These are phyloP conservation scores for Rhizoglyphus robini DNA, from an alignment of 1,140 invertebrate species.

Conservation along the genomic window DNA sequence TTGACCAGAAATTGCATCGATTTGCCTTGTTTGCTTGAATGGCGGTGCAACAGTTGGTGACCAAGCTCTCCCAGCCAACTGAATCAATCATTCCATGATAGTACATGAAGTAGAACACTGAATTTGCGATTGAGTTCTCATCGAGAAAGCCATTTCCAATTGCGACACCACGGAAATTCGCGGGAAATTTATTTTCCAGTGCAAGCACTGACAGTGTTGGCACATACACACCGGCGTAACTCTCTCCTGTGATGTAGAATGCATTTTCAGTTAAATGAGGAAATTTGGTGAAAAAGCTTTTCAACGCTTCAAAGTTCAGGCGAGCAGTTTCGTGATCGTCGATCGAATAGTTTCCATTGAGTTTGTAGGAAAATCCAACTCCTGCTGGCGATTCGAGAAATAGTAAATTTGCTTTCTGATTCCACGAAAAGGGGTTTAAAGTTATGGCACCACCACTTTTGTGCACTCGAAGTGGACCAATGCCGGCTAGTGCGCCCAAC, in stretches of 20 bases:
- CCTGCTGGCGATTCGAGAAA: slow-evolving; percentile 44
- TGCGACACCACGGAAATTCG: slow-evolving; percentile 39
- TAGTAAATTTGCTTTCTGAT: slow-evolving; percentile 59
- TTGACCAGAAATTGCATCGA: slow-evolving; percentile 10
- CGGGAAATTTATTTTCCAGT: slow-evolving; percentile 32
- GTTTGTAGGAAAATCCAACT: slow-evolving; percentile 44
- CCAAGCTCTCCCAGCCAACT: not conserved
- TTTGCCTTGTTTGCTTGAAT: no score
- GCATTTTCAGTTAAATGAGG: slow-evolving; percentile 35
- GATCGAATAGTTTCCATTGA: slow-evolving; percentile 35
- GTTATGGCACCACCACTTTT: slow-evolving; percentile 33
- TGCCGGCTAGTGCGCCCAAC: slow-evolving; percentile 38
- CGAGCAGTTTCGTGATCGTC: slow-evolving; percentile 35
- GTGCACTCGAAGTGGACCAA: slow-evolving; percentile 39
- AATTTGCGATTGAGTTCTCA: slow-evolving; percentile 35
- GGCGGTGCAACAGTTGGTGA: slow-evolving; percentile 8
- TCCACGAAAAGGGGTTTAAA: slow-evolving; percentile 40
- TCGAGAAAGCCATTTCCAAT: slow-evolving; percentile 41
- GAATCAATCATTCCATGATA: slow-evolving; percentile 40
- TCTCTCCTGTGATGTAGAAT: slow-evolving; percentile 39
- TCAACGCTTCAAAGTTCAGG: slow-evolving; percentile 38
- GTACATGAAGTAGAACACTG: slow-evolving; percentile 39
- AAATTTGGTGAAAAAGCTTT: slow-evolving; percentile 40
- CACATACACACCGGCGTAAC: slow-evolving; percentile 38
- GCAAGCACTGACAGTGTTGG: slow-evolving; percentile 40